phyloP scores from a whole-genome alignment of 37 sponge, comb jelly and placozoan genomes.

The Aphrocallistes beatrix region DNA sequence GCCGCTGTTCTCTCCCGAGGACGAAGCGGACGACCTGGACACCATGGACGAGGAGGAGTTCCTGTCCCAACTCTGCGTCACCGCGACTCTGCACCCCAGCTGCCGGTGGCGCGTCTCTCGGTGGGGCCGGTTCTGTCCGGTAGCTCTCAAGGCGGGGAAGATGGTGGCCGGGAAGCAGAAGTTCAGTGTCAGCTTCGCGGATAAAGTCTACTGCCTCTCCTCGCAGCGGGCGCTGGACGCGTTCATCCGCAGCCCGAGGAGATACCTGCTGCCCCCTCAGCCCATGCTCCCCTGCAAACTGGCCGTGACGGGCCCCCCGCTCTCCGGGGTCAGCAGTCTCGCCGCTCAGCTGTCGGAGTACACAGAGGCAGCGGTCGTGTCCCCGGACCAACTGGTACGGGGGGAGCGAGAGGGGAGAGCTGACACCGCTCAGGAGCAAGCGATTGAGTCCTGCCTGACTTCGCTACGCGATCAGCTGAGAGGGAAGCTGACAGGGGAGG shows the following conservation, averaged over 20 bases:
- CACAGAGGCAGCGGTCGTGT: conserved; percentile 64
- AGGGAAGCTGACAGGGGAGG: conserved; percentile 15
- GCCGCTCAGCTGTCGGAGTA: conserved; percentile 51
- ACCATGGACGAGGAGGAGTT: conserved; percentile 8
- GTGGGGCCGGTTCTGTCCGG: conserved; percentile 85
- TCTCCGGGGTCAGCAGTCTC: conserved; percentile 68
- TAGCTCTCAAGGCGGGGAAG: conserved; percentile 64
- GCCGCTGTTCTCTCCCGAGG: background rate
- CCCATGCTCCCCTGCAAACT: conserved; percentile 83
- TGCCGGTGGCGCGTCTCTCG: conserved; percentile 74
- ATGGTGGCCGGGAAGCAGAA: conserved; percentile 61
- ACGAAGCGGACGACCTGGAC: conserved; percentile 2
- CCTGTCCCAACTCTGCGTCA: conserved; percentile 21
- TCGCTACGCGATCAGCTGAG: conserved; percentile 23
- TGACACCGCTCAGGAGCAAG: conserved; percentile 52
- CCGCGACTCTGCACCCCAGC: conserved; percentile 36
- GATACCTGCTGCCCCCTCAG: conserved; percentile 70
- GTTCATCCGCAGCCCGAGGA: conserved; percentile 59
- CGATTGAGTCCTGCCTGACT: conserved; percentile 27
- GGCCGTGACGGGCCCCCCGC: conserved; percentile 75
- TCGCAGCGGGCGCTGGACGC: conserved; percentile 58
- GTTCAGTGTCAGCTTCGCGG: conserved; percentile 75
- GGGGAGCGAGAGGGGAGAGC: conserved; percentile 32
- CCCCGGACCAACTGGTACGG: conserved; percentile 34
- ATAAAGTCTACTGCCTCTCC: conserved; percentile 86